Evolutionary conservation across 1,140 invertebrate species (phyloP), one percentile per base, ranked within the genome.

Genomic region (Megalonaias nervosa): DNA sequence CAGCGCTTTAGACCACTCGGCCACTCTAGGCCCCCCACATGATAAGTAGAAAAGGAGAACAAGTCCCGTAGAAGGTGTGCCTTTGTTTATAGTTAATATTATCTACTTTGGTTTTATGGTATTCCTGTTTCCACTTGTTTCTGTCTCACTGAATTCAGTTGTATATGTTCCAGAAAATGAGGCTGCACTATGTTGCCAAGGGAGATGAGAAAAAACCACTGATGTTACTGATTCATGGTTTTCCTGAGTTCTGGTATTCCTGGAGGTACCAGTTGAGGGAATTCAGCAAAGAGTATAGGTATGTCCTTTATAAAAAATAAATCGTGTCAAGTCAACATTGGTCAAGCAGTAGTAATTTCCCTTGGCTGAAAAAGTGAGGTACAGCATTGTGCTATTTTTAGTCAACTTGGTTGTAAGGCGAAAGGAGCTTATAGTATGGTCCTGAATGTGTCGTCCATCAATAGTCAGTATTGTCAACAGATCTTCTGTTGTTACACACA

Each of bases 171-270:
- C 79, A 90, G 88, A 81, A 87, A 23, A 80, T 90, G 14, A 81
- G 82, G 17, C 69, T 92, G 31, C 91, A 92, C 80, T 92, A 91
- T 84, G 90, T 92, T 0, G 82, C 82, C 58, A 88, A 81, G 77
- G 91, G 91, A 26, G 76, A 83, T 48, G 84, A 85, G 59, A 80
- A 84, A 56, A 88, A 88, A 69, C 90, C 89, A 17, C 79, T 92
- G 1, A 89, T 92, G 87, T 71, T 92, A 11, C 84, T 92, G 61
- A 58, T 92, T 14, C 92, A 92, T 86, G 92, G 92, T n/a, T 92
- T 92, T 71, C 91, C 92, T 21, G 91, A 92, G 71, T 91, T 90
- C 75, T 92, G 92, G 92, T 92, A 89, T 78, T 91, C 91, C 0
- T 92, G 92, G 92, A 81, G 91, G 77, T 81, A 89, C 81, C 92